These are phyloP conservation scores for Drosophila truncata DNA, from an alignment of 1,140 invertebrate species.

Conservation along the genomic window DNA sequence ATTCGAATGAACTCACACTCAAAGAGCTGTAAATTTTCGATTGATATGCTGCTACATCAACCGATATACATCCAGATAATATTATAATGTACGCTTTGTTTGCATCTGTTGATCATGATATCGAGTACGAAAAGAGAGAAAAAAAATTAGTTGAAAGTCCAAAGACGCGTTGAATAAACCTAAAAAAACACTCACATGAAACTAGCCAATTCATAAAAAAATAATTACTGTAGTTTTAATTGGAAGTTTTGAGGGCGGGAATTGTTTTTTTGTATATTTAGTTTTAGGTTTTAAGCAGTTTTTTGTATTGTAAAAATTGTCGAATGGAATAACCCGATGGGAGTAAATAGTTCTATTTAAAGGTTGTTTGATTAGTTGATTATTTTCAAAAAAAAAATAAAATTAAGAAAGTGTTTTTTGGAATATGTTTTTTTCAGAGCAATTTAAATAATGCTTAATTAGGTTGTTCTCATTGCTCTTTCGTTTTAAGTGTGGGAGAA, in stretches of 20 bases:
- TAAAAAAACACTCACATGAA: constrained; percentile 35
- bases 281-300: not conserved
- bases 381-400: not conserved
- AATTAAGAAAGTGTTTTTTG: no score
- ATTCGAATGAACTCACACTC: constrained; percentile 53
- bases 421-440: no score
- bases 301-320: not conserved
- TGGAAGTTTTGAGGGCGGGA: not conserved
- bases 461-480: no score
- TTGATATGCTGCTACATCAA: constrained; percentile 33
- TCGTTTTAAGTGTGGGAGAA: not conserved
- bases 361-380: not conserved
- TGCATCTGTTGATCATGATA: constrained; percentile 53
- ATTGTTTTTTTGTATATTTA: not conserved
- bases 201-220: constrained; percentile 54
- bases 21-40: constrained; percentile 43
- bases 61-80: constrained; percentile 13
- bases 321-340: no score
- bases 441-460: no score
- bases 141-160: constrained; percentile 52
- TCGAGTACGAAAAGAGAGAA: constrained; percentile 23
- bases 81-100: constrained; percentile 33
- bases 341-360: not conserved
- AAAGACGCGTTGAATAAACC: constrained; percentile 59
- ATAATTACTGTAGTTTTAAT: constrained; percentile 6